Conservation (phyloP, 2,888 invertebrate genomes). For the Andrena chrysosceles region DNA sequence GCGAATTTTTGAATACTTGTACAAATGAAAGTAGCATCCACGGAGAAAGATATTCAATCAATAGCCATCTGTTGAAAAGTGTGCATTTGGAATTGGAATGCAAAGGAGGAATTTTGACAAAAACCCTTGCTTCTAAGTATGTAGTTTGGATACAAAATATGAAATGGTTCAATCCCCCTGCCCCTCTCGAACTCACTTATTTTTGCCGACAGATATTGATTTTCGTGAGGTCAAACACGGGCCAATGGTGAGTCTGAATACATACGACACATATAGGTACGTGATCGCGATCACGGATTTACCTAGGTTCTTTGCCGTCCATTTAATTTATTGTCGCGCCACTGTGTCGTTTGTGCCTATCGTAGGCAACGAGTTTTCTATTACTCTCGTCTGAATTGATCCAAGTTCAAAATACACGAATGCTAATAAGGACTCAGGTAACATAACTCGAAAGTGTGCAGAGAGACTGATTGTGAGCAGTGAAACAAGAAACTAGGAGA, state of each 20-base stretch:
- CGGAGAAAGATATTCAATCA: neutral
- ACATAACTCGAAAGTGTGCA: too few species aligned
- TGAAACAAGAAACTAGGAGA: too few species aligned
- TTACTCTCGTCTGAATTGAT: neutral
- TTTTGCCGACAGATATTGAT: slow-evolving; percentile 62
- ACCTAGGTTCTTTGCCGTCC: slow-evolving; percentile 35
- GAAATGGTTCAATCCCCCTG: slow-evolving; percentile 31
- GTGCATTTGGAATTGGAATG: neutral
- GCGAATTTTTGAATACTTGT: neutral
- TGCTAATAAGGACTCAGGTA: too few species aligned
- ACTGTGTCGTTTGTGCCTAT: neutral
- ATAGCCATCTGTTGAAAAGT: neutral
- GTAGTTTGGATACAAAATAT: slow-evolving; percentile 43
- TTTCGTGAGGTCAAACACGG: slow-evolving; percentile 59
- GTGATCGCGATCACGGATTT: slow-evolving; percentile 17
- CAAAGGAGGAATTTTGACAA: neutral
- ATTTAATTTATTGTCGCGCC: slow-evolving; percentile 29
- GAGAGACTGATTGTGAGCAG: too few species aligned
- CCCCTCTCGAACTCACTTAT: slow-evolving; percentile 48
- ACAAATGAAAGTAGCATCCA: neutral
- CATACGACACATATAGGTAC: neutral
- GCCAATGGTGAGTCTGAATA: slow-evolving; percentile 55
- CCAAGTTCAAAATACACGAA: too few species aligned
- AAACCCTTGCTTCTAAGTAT: neutral
- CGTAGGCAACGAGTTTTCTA: neutral